phyloP scores from a whole-genome alignment of 2,888 invertebrate genomes.

The Julus scandinavius region DNA sequence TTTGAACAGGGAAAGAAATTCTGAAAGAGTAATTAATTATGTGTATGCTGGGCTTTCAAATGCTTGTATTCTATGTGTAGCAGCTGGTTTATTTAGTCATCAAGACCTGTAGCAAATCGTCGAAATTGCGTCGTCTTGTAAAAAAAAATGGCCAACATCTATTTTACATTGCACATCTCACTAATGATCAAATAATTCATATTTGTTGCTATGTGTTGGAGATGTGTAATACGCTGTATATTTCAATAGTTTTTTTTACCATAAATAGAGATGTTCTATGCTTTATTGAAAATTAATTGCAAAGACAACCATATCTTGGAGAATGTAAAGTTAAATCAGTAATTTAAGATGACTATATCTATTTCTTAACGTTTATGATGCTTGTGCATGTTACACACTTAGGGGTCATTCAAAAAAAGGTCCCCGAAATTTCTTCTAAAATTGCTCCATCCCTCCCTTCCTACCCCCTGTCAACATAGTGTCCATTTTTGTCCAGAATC shows the following conservation, averaged over 20 bases:
- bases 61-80: not conserved
- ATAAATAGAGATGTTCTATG: not conserved
- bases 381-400: too few species aligned
- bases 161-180: conserved; percentile 21
- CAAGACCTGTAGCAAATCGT: not conserved
- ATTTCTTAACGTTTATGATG: too few species aligned
- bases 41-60: not conserved
- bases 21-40: conserved; percentile 19
- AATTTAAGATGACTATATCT: too few species aligned
- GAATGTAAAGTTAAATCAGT: too few species aligned
- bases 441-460: too few species aligned
- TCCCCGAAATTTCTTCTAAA: too few species aligned
- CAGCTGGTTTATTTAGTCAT: conserved; percentile 13
- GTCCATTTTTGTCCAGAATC: too few species aligned
- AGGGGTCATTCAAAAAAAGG: too few species aligned
- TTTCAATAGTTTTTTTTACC: not conserved
- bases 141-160: conserved; percentile 20
- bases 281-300: not conserved
- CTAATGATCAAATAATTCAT: conserved; percentile 39
- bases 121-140: not conserved
- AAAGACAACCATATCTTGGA: not conserved
- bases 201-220: not conserved
- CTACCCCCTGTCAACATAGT: too few species aligned
- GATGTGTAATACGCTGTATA: not conserved
- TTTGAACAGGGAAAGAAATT: not conserved